Evolutionary conservation across 1,140 invertebrate genomes (phyloP).

Genomic region (Ridgeia piscesae): DNA sequence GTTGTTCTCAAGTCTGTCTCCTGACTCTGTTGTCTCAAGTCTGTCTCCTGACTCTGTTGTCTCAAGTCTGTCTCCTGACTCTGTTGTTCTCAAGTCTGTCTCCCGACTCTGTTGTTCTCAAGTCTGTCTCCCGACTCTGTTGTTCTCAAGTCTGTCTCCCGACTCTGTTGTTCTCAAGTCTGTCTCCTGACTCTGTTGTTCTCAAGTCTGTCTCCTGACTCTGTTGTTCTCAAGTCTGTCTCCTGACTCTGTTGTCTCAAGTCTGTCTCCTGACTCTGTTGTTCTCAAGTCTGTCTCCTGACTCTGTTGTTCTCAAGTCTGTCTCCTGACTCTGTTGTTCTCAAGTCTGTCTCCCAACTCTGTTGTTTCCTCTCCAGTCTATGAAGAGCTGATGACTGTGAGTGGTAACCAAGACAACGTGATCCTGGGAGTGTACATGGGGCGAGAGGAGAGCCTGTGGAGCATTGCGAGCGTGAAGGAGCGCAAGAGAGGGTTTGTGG

Average conservation of each 20-base stretch:
- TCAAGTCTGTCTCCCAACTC: background rate
- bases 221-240: conserved; percentile 43
- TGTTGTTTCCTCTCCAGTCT: conserved; percentile 44
- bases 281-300: conserved; percentile 43
- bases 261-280: conserved; percentile 30
- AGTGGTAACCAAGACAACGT: conserved; percentile 25
- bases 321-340: background rate
- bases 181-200: too few species aligned
- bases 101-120: conserved; percentile 36
- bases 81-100: background rate
- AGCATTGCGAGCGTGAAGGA: conserved; percentile 44
- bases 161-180: conserved; percentile 41
- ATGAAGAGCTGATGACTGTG: conserved; percentile 30
- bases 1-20: conserved; percentile 44
- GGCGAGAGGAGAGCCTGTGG: conserved; percentile 40
- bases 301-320: too few species aligned
- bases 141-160: background rate
- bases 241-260: too few species aligned
- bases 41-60: conserved; percentile 31
- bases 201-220: background rate
- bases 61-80: too few species aligned
- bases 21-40: too few species aligned
- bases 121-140: too few species aligned
- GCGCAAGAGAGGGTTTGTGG: conserved; percentile 43
- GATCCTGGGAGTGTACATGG: conserved; percentile 46